Evolutionary conservation across 2,113 vertebrate species (phyloP), one percentile per base, ranked within the genome.

Genomic region (Cavia porcellus): DNA sequence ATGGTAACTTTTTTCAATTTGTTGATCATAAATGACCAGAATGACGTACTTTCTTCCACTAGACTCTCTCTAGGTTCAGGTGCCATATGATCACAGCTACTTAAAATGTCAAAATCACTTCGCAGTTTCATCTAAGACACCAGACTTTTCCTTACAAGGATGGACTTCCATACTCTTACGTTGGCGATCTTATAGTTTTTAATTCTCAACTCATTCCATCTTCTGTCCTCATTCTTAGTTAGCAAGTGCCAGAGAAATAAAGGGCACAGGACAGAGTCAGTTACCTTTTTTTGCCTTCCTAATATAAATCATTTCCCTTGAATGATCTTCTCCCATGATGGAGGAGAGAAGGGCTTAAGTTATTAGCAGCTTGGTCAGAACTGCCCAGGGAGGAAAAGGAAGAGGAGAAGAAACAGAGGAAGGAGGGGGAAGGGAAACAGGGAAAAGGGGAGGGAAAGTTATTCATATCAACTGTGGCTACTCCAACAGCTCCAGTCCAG

Each of bases 41-140:
- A 3, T 3, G n/a, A 68, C 20, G 5, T 3, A 28, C 28, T 32
- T 81, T 94, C 74, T 64, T 86, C 79, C 52, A 25, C 25, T 17
- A 22, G 22, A 35, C 45, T 5, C 52, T 47, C 22, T 79, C 38
- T 2, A 38, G n/a, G 42, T 57, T 72, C 70, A 22, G 42, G 38
- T 55, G 52, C 74, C 64, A 82, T 47, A 93, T 28, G 74, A 74
- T 61, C 13, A 68, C 17, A 59, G 86, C 28, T 59, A 38, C 57
- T 89, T 87, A 80, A 81, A 86, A 92, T 9, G 52, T 92, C 75
- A 77, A 70, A 97, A 68, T 11, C 75, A 64, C 62, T 89, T 87
- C 30, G 20, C 66, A 86, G 50, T 74, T 94, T 86, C 28, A 7
- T 66, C 92, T 68, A 75, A 80, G 70, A 57, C 38, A 80, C 1